Evolutionary conservation across 2,113 vertebrate genomes (phyloP), one percentile per base, ranked within the genome.

Genomic region (Sarotherodon lohbergeri): DNA sequence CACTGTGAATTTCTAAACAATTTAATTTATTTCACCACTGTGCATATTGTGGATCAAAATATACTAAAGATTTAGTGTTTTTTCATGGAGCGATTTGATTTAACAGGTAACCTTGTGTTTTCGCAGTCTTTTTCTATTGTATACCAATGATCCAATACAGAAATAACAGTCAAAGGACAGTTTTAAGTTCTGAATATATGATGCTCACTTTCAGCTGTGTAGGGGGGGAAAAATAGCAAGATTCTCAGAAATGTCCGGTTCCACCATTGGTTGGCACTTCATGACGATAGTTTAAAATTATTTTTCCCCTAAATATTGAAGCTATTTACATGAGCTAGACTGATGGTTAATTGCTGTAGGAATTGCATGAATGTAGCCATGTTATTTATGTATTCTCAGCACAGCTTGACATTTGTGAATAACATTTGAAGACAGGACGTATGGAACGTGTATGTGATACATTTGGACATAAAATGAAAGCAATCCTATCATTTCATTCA

Each of bases 281-380:
- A 19, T 91, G 54, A 88, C 86, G 46, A 34, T 7, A 0, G 1
- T 56, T 83, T 85, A 61, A 43, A 86, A 89, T 90, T 39, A 90
- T 85, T 39, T 61, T 81, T 80, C 57, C 16, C 24, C 66, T 81
- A 86, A 82, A 90, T 83, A 92, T 92, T 89, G 63, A 90, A 94
- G 8, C 50, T 59, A 61, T 91, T 91, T 86, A 59, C 61, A 86
- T 89, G 87, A 82, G 80, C 57, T 50, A 46, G 50, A 68, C 78
- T 29, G 80, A 22, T 88, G 41, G 10, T 7, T 93, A 92, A 93
- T 93, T 90, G 83, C 76, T 84, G 11, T 27, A 80, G 39, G 88
- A 81, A 91, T 55, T 29, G 76, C 4, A 41, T 50, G 50, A 86
- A 81, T 78, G 16, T 48, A 9, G 46, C 27, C n/a, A 55, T 78